Evolutionary conservation across 2,888 invertebrate species (phyloP), one percentile per base, ranked within the genome.

Genomic region (Hydraecia micacea): DNA sequence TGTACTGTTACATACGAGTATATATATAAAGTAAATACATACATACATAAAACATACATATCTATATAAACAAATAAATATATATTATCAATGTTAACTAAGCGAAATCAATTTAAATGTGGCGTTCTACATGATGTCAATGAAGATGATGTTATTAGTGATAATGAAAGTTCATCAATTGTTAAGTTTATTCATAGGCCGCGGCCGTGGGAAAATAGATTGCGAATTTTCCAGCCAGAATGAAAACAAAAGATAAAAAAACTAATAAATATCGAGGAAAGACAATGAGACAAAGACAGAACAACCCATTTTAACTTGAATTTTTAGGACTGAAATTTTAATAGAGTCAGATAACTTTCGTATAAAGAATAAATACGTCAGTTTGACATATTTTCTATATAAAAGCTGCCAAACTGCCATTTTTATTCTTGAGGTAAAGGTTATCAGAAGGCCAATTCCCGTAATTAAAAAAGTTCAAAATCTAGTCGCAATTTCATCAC

Each of bases 41-140:
- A 49, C 18, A 18, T 49, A 49, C 49, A 52, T 7, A 21, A 21
- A 15, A 52, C 18, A 21, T 21, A 49, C 7, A 7, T 21, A 21
- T 49, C 7, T 18, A 52, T 8, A 52, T 21, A 52, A 18, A 52
- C 21, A 7, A 18, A 18, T 49, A 42, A 11, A 49, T 49, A 15
- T 18, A 6, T 18, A 46, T 46, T 5, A 46, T 46, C 15, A 42
- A 28, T 28, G 4, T 52, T 28, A 25, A 13, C 15, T 39, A 28
- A 32, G 25, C 32, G 13, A 42, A 58, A 62, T 49, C 21, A 39
- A 67, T 79, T 79, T 55, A 25, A 49, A 32, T 15, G 13, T 49
- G 21, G 25, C 13, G 25, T 49, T 25, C 15, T 18, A 42, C 11
- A 49, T 8, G 28, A 32, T 32, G 52, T 52, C 2, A 25, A 15